A percentile compares a stretch with the other conserved stretches of the same genome.
phyloP scores from a whole-genome alignment of 2,888 invertebrate species.

The Macropis europaea region DNA sequence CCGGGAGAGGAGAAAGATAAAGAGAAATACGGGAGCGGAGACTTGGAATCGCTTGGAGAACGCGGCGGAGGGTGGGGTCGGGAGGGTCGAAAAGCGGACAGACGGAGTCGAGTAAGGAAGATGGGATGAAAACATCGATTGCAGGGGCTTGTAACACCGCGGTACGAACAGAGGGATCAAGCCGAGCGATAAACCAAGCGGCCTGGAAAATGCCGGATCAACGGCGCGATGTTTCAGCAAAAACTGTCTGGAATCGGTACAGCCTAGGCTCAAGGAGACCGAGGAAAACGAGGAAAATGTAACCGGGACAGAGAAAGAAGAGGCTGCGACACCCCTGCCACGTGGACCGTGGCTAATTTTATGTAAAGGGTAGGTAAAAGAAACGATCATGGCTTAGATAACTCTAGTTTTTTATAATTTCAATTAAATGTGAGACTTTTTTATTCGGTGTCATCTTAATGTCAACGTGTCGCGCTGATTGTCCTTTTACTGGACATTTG shows the following conservation, averaged over 20 bases:
- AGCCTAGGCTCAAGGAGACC: conserved; percentile 58
- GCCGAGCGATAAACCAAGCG: conserved; percentile 76
- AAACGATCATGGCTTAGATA: too few relatives aligned
- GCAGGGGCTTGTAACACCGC: conserved; percentile 75
- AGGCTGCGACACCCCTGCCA: conserved; percentile 8
- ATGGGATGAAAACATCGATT: conserved; percentile 75
- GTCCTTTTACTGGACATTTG: too few relatives aligned
- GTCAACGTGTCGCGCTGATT: too few relatives aligned
- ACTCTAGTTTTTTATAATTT: too few relatives aligned
- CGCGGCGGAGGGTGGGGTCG: conserved; percentile 5
- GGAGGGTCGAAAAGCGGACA: background rate
- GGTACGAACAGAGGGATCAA: conserved; percentile 75
- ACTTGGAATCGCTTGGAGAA: conserved; percentile 18
- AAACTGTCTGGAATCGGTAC: conserved; percentile 74
- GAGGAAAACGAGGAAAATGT: conserved; percentile 27
- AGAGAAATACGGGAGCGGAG: conserved; percentile 37
- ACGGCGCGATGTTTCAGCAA: conserved; percentile 76
- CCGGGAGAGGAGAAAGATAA: conserved; percentile 19
- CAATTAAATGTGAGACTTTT: too few relatives aligned
- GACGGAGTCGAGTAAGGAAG: conserved; percentile 57
- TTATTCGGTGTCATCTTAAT: too few relatives aligned
- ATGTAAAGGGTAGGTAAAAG: too few relatives aligned
- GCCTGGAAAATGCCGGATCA: conserved; percentile 78
- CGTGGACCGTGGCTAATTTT: conserved; percentile 26
- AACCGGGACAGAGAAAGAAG: conserved; percentile 35